Conservation (phyloP, 2,797 vertebrate genomes). For the Distichodus sexfasciatus region DNA sequence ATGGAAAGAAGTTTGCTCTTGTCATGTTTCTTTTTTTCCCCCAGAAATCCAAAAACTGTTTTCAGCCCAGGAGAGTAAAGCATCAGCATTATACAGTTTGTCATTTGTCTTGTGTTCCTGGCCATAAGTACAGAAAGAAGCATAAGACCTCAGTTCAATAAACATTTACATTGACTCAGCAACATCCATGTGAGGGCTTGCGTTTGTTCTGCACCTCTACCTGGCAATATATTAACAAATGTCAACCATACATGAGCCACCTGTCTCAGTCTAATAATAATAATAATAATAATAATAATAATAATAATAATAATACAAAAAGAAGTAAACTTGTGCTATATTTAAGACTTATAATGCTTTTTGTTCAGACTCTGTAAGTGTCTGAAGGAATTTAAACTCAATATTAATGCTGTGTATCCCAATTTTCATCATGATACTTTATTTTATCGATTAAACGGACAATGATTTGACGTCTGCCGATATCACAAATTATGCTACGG, state of each 20-base stretch:
- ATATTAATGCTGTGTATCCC: too few species aligned
- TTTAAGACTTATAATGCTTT: too few species aligned
- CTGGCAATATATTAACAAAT: constrained; percentile 31
- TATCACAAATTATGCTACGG: too few species aligned
- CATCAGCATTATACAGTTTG: constrained; percentile 31
- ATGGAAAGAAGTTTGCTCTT: neutral
- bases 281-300: constrained; percentile 17
- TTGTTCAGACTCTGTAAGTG: too few species aligned
- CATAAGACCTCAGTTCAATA: constrained; percentile 36
- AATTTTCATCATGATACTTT: too few species aligned
- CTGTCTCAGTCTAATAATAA: constrained; percentile 21
- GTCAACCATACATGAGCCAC: constrained; percentile 16
- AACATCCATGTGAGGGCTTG: constrained; percentile 44
- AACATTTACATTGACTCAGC: constrained; percentile 48
- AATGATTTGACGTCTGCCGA: too few species aligned
- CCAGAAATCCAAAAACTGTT: constrained; percentile 1
- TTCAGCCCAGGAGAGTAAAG: constrained; percentile 22
- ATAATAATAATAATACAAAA: constrained; percentile 7
- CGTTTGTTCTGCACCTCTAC: constrained; percentile 4
- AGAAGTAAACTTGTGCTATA: neutral
- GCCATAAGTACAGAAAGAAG: constrained; percentile 31
- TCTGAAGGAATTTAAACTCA: too few species aligned
- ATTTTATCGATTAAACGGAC: too few species aligned
- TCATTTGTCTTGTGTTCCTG: constrained; percentile 34
- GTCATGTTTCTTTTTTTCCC: neutral